These are phyloP conservation scores for Zaprionus gabonicus DNA, from an alignment of 1,140 invertebrate genomes.

Conservation along the genomic window DNA sequence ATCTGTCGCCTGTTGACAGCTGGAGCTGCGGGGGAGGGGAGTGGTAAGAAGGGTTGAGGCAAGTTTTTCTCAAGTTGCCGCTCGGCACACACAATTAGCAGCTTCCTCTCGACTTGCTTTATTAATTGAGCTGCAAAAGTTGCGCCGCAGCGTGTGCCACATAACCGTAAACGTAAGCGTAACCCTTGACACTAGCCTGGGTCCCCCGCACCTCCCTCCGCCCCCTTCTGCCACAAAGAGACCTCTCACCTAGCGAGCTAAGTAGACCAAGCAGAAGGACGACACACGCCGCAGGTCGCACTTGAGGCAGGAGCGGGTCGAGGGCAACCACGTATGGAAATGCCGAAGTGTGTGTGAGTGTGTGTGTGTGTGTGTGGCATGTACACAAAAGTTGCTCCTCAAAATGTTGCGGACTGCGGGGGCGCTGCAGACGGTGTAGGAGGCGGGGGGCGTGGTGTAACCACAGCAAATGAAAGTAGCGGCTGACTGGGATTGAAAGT, in stretches of 20 bases:
- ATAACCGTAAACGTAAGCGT: slow-evolving; percentile 54
- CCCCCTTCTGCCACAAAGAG: background rate
- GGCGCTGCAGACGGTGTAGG: background rate
- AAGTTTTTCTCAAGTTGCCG: slow-evolving; percentile 56
- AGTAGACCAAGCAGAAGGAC: slow-evolving; percentile 34
- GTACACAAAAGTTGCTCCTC: slow-evolving; percentile 73
- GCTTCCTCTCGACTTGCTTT: slow-evolving; percentile 79
- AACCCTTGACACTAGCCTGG: slow-evolving; percentile 46
- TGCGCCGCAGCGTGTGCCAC: slow-evolving; percentile 45
- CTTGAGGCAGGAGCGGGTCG: slow-evolving; percentile 43
- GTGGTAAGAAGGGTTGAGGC: background rate
- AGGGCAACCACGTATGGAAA: slow-evolving; percentile 61
- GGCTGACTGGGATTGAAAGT: slow-evolving; percentile 54
- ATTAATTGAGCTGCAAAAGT: slow-evolving; percentile 81
- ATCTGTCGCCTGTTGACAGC: slow-evolving; percentile 47
- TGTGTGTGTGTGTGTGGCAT: slow-evolving; percentile 32
- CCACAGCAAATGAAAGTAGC: slow-evolving; percentile 57
- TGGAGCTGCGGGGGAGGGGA: background rate
- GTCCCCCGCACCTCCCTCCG: background rate
- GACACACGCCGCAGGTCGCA: slow-evolving; percentile 47
- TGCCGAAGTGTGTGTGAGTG: slow-evolving; percentile 38
- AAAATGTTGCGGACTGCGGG: slow-evolving; percentile 25
- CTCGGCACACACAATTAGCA: slow-evolving; percentile 72
- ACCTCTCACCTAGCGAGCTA: slow-evolving; percentile 14
- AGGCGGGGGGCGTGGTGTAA: background rate